These are phyloP conservation scores for Agriopis marginaria DNA, from an alignment of 2,888 invertebrate species.

Conservation along the genomic window DNA sequence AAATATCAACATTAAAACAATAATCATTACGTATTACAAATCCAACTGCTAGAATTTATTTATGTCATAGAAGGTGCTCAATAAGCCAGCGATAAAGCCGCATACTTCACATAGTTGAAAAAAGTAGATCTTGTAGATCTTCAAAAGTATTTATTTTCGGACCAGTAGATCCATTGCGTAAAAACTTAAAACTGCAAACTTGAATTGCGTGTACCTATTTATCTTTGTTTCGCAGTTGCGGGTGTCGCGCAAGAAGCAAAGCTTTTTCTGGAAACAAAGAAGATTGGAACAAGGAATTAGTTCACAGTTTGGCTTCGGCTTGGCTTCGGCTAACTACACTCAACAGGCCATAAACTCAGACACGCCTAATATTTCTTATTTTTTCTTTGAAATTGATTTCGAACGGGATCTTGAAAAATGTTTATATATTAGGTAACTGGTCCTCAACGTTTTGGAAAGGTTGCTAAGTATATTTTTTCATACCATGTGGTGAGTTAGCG, in stretches of 20 bases:
- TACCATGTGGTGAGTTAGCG: not conserved
- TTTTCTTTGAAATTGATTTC: conserved; percentile 73
- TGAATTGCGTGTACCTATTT: not conserved
- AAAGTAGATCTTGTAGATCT: too few relatives aligned
- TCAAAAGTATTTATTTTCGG: too few relatives aligned
- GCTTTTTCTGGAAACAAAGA: conserved; percentile 45
- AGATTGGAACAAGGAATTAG: conserved; percentile 66
- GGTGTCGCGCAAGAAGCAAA: not conserved
- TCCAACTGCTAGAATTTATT: too few relatives aligned
- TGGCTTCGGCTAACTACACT: conserved; percentile 37
- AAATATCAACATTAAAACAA: too few relatives aligned
- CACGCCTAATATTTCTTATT: conserved; percentile 68
- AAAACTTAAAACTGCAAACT: not conserved
- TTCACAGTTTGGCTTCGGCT: conserved; percentile 60
- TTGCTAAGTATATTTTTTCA: not conserved
- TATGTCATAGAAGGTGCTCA: too few relatives aligned
- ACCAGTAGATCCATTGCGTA: not conserved
- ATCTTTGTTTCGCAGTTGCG: not conserved
- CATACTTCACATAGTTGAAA: too few relatives aligned
- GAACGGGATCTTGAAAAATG: conserved; percentile 43
- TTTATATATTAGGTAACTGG: not conserved
- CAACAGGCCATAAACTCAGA: conserved; percentile 73
- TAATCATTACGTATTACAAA: too few relatives aligned
- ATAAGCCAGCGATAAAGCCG: too few relatives aligned
- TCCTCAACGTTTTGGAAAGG: conserved; percentile 13